phyloP scores from a whole-genome alignment of 2,888 invertebrate species.

The Miltochrista miniata region DNA sequence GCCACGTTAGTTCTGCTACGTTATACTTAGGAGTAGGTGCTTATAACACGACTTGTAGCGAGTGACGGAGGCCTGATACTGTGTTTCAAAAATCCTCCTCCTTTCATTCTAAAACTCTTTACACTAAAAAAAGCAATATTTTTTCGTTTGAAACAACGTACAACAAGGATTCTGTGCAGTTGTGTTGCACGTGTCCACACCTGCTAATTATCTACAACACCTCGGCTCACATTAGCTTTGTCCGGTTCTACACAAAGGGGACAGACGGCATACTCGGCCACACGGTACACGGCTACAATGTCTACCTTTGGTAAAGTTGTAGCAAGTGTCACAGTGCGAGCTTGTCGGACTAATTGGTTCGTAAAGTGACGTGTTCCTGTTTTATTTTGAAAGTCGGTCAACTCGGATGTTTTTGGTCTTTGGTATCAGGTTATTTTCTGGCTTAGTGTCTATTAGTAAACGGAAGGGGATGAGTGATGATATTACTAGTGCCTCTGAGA shows the following conservation, averaged over 20 bases:
- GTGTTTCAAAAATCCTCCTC: too few species aligned
- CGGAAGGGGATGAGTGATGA: too few species aligned
- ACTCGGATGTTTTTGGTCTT: neutral
- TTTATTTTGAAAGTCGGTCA: neutral
- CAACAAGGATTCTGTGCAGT: constrained; percentile 20
- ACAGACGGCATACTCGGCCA: neutral
- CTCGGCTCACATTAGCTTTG: constrained; percentile 39
- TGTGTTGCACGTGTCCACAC: constrained; percentile 19
- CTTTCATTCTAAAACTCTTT: too few species aligned
- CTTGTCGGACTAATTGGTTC: constrained; percentile 12
- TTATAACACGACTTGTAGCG: too few species aligned
- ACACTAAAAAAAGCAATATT: too few species aligned
- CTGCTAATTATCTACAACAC: constrained; percentile 44
- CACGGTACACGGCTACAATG: constrained; percentile 9
- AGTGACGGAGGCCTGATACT: too few species aligned
- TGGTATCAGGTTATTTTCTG: too few species aligned
- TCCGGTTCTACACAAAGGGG: constrained; percentile 16
- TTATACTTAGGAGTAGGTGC: too few species aligned
- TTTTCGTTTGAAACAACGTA: too few species aligned
- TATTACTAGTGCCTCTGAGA: too few species aligned
- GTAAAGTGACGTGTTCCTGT: constrained; percentile 1
- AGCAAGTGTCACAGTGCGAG: constrained; percentile 7
- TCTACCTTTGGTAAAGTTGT: constrained; percentile 6
- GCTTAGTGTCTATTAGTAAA: too few species aligned
- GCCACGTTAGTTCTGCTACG: too few species aligned